Percentiles rank a stretch among this genome's conserved stretches.
Evolutionary conservation across 2,797 vertebrate genomes (phyloP).

Genomic region (Intellagama lesueurii): DNA sequence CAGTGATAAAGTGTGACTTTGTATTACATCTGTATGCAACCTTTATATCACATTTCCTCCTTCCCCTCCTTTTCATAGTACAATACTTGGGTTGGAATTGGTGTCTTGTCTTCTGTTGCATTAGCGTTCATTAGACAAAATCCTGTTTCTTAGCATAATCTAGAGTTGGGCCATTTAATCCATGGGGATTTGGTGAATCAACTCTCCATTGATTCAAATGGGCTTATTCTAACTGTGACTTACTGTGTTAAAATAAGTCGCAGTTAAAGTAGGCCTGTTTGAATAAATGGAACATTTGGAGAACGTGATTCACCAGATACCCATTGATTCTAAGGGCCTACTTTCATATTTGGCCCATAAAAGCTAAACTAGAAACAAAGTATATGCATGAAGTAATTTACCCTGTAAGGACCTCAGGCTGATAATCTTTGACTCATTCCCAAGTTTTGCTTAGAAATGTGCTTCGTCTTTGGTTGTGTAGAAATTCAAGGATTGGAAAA

Average conservation of each 20-base stretch:
- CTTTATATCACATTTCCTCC: neutral
- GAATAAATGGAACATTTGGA: too few species aligned
- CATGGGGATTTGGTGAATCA: too few species aligned
- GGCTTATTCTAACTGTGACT: too few species aligned
- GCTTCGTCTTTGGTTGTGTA: neutral
- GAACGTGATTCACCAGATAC: too few species aligned
- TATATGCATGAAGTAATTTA: neutral
- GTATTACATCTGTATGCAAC: neutral
- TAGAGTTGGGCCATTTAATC: too few species aligned
- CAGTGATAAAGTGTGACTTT: neutral
- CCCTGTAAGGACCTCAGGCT: neutral
- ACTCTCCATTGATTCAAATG: too few species aligned
- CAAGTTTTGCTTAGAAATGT: neutral
- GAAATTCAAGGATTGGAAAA: neutral
- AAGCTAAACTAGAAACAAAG: neutral
- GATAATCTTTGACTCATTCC: too few species aligned
- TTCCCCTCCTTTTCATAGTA: neutral
- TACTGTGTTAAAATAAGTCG: too few species aligned
- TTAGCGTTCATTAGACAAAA: too few species aligned
- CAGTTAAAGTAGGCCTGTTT: too few species aligned
- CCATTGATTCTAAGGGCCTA: too few species aligned
- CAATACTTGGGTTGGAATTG: neutral
- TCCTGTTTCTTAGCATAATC: too few species aligned
- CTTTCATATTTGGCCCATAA: neutral
- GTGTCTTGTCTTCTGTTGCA: neutral